These are phyloP conservation scores for Brienomyrus longianalis DNA, from an alignment of 2,113 vertebrate genomes.

Conservation along the genomic window DNA sequence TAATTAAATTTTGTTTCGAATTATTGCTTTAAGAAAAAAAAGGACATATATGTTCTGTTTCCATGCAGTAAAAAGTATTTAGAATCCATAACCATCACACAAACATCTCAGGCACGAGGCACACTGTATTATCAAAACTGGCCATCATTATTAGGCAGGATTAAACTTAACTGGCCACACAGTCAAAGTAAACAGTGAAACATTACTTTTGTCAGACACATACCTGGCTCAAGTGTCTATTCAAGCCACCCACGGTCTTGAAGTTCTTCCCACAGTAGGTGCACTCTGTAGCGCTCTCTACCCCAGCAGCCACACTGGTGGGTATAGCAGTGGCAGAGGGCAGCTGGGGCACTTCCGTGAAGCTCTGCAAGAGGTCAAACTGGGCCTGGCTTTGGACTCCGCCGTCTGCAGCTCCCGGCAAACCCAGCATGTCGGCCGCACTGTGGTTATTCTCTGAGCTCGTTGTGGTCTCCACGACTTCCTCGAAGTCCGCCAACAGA, in stretches of 20 bases:
- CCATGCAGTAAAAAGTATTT: background rate
- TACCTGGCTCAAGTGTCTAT: slow-evolving; percentile 67
- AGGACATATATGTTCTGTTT: background rate
- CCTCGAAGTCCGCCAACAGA: slow-evolving; percentile 66
- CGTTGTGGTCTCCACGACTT: slow-evolving; percentile 67
- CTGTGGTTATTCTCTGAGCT: slow-evolving; percentile 57
- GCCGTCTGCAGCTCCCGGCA: slow-evolving; percentile 43
- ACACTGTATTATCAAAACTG: background rate
- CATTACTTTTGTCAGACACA: background rate
- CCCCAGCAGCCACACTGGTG: slow-evolving; percentile 46
- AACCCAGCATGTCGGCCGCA: slow-evolving; percentile 55
- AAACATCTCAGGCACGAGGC: background rate
- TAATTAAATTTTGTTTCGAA: background rate
- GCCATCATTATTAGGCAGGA: background rate
- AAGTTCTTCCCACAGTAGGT: slow-evolving; percentile 70
- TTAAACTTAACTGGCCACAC: background rate
- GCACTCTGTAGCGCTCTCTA: slow-evolving; percentile 49
- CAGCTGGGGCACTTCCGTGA: slow-evolving; percentile 57
- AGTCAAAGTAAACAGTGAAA: background rate
- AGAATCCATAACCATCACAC: background rate
- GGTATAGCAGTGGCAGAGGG: slow-evolving; percentile 41
- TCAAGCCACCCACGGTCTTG: slow-evolving; percentile 68
- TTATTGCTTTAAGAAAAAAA: background rate
- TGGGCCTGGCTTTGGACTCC: slow-evolving; percentile 52
- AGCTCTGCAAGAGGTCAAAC: slow-evolving; percentile 66